A percentile compares a stretch with the other conserved stretches of the same genome.
These are phyloP conservation scores for Ceyx melanurus DNA, from an alignment of 2,113 vertebrate species.

Conservation along the genomic window DNA sequence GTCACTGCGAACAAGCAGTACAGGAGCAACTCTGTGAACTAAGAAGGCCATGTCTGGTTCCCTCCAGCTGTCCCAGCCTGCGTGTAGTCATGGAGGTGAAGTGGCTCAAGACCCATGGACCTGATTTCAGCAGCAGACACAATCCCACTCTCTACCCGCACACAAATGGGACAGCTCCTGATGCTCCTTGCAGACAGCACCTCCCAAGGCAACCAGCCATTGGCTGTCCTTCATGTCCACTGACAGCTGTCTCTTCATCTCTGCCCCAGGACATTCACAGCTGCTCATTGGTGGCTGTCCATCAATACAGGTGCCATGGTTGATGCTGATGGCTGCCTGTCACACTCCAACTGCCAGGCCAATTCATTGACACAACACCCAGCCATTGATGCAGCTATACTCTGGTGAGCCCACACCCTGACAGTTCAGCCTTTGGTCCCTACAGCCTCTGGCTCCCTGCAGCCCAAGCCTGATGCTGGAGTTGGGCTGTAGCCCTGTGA, in stretches of 20 bases:
- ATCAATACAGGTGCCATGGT: accelerated
- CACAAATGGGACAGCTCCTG: neutral
- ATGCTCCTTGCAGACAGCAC: neutral
- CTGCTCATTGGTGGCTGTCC: neutral
- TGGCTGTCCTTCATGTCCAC: neutral
- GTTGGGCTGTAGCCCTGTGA: neutral
- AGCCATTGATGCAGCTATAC: neutral
- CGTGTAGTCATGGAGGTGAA: accelerated
- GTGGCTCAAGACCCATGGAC: neutral
- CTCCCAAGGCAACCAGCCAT: neutral
- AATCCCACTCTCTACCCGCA: neutral
- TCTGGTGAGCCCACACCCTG: neutral
- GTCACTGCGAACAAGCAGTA: accelerated
- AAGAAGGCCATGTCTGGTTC: neutral
- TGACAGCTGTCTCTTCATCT: neutral
- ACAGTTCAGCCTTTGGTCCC: accelerated
- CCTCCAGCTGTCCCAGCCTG: neutral
- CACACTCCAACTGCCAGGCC: neutral
- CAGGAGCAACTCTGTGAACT: neutral
- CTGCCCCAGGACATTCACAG: too few species aligned
- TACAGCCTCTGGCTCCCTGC: neutral
- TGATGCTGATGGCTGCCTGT: neutral
- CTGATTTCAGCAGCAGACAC: neutral
- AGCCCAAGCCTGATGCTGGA: neutral
- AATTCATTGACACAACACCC: neutral